Evolutionary conservation across 2,797 vertebrate species (phyloP), one percentile per base, ranked within the genome.

Genomic region (Buphagus erythrorhynchus): DNA sequence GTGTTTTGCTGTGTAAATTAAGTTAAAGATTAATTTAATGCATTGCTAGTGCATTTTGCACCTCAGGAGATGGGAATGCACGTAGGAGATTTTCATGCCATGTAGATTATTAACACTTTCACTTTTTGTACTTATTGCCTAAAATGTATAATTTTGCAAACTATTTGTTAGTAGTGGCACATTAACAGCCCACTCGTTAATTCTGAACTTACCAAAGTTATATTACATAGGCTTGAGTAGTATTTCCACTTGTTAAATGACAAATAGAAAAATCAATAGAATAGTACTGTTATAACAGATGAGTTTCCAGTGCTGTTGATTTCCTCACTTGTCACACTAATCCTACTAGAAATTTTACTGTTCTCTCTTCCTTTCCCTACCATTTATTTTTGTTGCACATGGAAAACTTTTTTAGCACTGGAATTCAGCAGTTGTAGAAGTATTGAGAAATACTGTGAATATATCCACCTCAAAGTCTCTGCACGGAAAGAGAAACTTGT

Each of bases 21-120:
- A 91, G 93, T 87, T 45, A 86, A 93, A 91, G 8, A 79, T 93
- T 88, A 93, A 90, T 95, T 90, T 51, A 28, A 74, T 29, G 36
- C 61, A 55, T 38, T 79, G 61, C 38, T 84, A 90, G 25, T 68
- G 49, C 36, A 29, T 93, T 95, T 91, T 87, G 81, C 42, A 83
- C 72, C 57, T 93, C 57, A 78, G 57, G 36, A 89, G 61, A 78
- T 87, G 75, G 75, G 63, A 83, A 93, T 65, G 59, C 49, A 54
- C 46, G 14, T 40, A 40, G 40, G 40, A 40, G 40, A 52, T 81
- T 35, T 7, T 61, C 28, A 76, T 67, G 9, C n/a, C 49, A 72
- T 0, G 9, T 85, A 87, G 90, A 84, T 93, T 75, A 89, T 82
- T 92, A 92, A 89, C 86, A 88, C 5, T 69, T 93, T 61, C 1